phyloP scores from a whole-genome alignment of 2,113 vertebrate species.

The Rhabdornis inornatus region DNA sequence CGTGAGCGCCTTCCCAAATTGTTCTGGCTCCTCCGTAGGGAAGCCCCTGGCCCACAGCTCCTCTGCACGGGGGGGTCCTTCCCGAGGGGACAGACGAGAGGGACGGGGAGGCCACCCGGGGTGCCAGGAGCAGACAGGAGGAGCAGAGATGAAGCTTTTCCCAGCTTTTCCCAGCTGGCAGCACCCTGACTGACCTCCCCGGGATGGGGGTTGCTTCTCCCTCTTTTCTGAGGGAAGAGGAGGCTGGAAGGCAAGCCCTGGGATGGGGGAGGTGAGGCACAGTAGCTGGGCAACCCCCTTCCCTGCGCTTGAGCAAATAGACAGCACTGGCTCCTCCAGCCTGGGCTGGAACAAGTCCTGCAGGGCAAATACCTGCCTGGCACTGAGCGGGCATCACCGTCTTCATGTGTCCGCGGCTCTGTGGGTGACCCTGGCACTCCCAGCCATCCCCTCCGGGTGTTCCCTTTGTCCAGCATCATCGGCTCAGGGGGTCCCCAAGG shows the following conservation, averaged over 20 bases:
- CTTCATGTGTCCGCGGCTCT: neutral
- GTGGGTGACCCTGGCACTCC: neutral
- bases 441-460: neutral
- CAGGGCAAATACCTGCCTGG: neutral
- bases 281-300: neutral
- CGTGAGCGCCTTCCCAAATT: neutral
- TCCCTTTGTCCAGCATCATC: neutral
- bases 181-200: neutral
- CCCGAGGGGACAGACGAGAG: accelerated
- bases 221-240: accelerated
- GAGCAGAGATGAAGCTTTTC: neutral
- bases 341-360: neutral
- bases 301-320: neutral
- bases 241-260: neutral
- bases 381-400: neutral
- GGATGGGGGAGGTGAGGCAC: neutral
- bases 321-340: neutral
- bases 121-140: neutral
- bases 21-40: neutral
- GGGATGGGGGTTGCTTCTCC: neutral
- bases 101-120: too few relatives aligned
- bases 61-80: neutral
- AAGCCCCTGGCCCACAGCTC: neutral
- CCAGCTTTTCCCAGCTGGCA: neutral
- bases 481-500: neutral